Evolutionary conservation across 2,888 invertebrate genomes (phyloP), one percentile per base, ranked within the genome.

Genomic region (Laothoe populi): DNA sequence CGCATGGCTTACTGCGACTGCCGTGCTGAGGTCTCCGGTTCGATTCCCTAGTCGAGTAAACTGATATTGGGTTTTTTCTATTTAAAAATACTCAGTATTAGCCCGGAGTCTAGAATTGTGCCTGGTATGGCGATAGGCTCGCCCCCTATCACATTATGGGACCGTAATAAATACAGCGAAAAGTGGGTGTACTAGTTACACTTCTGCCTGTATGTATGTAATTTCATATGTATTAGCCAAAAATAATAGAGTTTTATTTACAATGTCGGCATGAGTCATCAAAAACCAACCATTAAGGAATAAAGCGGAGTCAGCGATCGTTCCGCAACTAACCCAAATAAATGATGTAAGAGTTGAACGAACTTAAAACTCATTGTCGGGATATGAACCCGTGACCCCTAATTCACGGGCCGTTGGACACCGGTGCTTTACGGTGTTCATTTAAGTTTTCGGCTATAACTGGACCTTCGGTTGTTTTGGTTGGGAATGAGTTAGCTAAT

Each of bases 281-380:
- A 10, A 38, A 38, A 38, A 1, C 0, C 38, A 13, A 31, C 31
- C 31, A 31, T 31, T 31, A 38, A 38, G 5, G 5, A 38, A 38
- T 49, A 48, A 63, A 19, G 31, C 49, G 49, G 65, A 73, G 74
- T 70, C 71, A 70, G 71, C 68, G 75, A 71, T 72, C 73, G 70
- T 71, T 66, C 70, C 68, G 66, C 70, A 67, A 69, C 70, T 74
- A 77, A 74, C 72, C 74, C 73, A 78, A 79, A 79, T 77, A 79
- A 71, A 77, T 82, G 77, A 80, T 74, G 78, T 79, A 80, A 82
- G 73, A 76, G 77, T 68, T 82, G 73, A 82, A 80, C 70, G 82
- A 68, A 73, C 82, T 67, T 53, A 58, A 46, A 44, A 62, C 63
- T 70, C 69, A 77, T 74, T 79, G 81, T 77, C 70, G 72, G 68